These are phyloP conservation scores for Delia radicum DNA, from an alignment of 1,140 invertebrate genomes.

Conservation along the genomic window DNA sequence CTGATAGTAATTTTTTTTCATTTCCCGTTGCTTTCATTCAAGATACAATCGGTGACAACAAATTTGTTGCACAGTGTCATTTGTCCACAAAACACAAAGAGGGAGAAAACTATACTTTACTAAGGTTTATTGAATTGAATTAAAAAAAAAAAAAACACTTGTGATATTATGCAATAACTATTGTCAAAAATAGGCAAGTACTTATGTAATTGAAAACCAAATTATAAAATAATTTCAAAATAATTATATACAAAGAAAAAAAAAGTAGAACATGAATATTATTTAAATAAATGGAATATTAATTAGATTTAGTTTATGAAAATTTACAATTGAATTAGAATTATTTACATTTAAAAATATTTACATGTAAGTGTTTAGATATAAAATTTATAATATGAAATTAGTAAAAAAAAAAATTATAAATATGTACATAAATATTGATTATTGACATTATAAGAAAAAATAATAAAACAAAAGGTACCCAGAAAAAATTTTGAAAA, in stretches of 20 bases:
- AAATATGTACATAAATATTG: background rate
- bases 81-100: no score
- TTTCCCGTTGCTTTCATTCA: no score
- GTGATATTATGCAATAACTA: no score
- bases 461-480: no score
- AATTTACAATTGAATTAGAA: background rate
- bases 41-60: no score
- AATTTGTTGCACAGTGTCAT: no score
- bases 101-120: no score
- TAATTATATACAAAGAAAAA: background rate
- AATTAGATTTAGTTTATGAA: background rate
- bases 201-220: background rate
- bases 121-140: no score
- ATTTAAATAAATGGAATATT: background rate
- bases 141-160: no score
- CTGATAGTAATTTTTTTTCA: no score
- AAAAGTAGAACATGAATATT: background rate
- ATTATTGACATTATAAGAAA: background rate
- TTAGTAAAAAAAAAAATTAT: background rate
- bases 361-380: background rate
- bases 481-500: no score
- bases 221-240: background rate
- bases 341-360: background rate
- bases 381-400: background rate
- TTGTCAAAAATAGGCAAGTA: background rate